Percentiles rank a stretch among this genome's conserved stretches.
Evolutionary conservation across 30 jellyfish, hydroid and myxozoan genomes (phyloP).

Genomic region (Calvadosia cruxmelitensis): DNA sequence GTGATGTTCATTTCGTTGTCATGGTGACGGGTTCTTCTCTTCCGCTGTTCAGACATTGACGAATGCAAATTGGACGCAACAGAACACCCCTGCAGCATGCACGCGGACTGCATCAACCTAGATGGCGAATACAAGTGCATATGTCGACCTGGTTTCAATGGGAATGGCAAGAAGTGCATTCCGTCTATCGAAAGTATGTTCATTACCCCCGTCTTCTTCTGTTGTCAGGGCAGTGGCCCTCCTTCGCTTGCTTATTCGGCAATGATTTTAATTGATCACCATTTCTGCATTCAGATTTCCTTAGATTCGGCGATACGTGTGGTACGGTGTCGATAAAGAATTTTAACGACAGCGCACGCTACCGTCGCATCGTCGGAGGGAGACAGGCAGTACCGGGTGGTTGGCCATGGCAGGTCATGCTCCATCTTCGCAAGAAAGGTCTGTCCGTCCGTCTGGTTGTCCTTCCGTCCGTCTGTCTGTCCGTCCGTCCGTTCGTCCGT

Average conservation of each 20-base stretch:
- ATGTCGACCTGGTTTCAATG: background rate
- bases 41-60: constrained; percentile 20
- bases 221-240: too few relatives aligned
- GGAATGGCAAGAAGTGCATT: background rate
- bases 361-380: constrained; percentile 68
- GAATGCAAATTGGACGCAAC: constrained; percentile 30
- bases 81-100: constrained; percentile 20
- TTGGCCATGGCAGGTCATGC: constrained; percentile 89
- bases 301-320: constrained; percentile 19
- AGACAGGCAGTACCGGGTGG: constrained; percentile 57
- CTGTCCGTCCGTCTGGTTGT: background rate
- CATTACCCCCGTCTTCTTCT: too few relatives aligned
- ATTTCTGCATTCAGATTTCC: background rate
- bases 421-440: constrained; percentile 19
- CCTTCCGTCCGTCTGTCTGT: background rate
- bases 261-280: too few relatives aligned
- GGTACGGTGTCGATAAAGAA: constrained; percentile 23
- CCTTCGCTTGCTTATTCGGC: too few relatives aligned
- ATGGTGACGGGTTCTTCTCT: background rate
- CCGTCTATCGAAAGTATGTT: background rate
- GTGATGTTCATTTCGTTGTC: background rate
- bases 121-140: background rate
- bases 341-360: constrained; percentile 27
- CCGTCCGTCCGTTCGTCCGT: background rate
- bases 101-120: background rate